Evolutionary conservation across 2,113 vertebrate species (phyloP), one percentile per base, ranked within the genome.

Genomic region (Esox niger): DNA sequence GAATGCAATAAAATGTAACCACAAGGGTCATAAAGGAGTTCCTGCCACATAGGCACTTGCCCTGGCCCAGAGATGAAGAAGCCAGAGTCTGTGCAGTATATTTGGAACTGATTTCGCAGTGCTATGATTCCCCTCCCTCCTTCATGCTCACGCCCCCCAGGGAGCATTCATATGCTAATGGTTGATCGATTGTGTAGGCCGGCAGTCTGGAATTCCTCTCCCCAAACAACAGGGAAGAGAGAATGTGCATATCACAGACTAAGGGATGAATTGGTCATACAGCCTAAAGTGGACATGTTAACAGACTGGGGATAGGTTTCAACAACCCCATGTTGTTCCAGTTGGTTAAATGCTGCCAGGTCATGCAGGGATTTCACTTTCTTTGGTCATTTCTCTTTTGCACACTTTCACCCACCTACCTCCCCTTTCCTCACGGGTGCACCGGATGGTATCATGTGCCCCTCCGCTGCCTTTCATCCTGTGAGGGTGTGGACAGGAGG

Each of bases 151-250:
- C 76, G 72, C 66, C 79, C 78, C 73, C 66, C 71, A 32, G 17
- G 68, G 33, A 62, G 66, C 82, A 86, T 89, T 91, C 87, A 89
- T 82, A 88, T 87, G 87, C 77, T 83, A 90, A 90, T 91, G 52
- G 3, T 0, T 0, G 27, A 58, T n/a, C 62, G 43, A 88, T 87
- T 84, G 87, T 90, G 74, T 64, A 49, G 79, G 71, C 68, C 74
- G 71, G 80, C 55, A 26, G 61, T 38, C 49, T 69, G 62, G 61
- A 77, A 76, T 76, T 68, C 64, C 74, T 76, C 21, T 31, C 25
- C 46, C 57, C 64, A 69, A 79, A 66, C 10, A 27, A 26, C 25
- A 65, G 46, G 57, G 38, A 21, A 27, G 26, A 35, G 29, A 54
- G 64, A 32, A 31, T 15, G 38, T 43, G 15, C 3, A 43, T 15